A percentile compares a stretch with the other conserved stretches of the same genome.
Conservation (phyloP, 2,113 vertebrate genomes). For the Ceratotherium simum region DNA sequence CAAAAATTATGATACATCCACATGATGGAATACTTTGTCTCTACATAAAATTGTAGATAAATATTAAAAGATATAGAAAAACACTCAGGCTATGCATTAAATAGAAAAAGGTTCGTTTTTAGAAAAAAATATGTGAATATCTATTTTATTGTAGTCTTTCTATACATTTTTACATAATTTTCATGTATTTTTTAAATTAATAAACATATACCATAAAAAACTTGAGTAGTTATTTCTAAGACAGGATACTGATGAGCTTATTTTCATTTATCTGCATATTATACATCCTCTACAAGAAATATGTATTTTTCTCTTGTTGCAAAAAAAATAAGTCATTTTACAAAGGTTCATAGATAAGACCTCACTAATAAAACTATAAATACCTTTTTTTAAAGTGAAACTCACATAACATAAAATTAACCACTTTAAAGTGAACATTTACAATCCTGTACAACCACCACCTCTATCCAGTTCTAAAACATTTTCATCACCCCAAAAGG, state of each 20-base stretch:
- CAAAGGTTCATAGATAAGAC: neutral
- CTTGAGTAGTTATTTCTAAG: neutral
- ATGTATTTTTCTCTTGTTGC: neutral
- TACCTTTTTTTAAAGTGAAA: slow-evolving; percentile 20
- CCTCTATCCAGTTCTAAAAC: neutral
- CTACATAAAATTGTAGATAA: neutral
- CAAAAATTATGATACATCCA: neutral
- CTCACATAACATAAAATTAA: slow-evolving; percentile 16
- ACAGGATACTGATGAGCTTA: neutral
- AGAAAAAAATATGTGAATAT: neutral
- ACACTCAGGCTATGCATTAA: slow-evolving; percentile 3
- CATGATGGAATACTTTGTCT: neutral
- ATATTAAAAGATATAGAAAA: neutral
- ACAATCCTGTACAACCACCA: neutral
- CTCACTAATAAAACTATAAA: slow-evolving; percentile 21
- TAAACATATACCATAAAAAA: neutral
- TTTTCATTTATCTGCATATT: neutral
- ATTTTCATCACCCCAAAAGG: neutral
- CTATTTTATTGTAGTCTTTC: slow-evolving; percentile 16
- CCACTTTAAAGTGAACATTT: neutral
- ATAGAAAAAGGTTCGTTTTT: neutral
- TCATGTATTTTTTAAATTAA: neutral
- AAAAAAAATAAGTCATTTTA: slow-evolving; percentile 47
- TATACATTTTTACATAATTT: neutral
- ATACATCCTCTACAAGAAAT: slow-evolving; percentile 32